These are phyloP conservation scores for Pelecanoides urinatrix DNA, from an alignment of 2,113 vertebrate species.

Conservation along the genomic window DNA sequence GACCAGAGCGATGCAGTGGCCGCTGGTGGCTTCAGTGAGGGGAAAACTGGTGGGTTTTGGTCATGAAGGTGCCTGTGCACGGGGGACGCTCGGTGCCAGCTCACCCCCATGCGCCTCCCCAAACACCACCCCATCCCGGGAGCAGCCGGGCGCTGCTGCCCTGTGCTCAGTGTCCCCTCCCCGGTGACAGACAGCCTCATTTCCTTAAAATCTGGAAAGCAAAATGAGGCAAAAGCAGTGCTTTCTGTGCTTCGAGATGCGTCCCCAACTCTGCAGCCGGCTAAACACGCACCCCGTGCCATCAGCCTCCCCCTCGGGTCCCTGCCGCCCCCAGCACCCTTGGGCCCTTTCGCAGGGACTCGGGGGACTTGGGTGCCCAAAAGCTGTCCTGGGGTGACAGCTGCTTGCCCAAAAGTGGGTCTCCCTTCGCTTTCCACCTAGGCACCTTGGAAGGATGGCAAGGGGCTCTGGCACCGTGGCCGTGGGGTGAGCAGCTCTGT, in stretches of 20 bases:
- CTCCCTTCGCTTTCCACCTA: accelerated
- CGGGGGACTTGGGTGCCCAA: neutral
- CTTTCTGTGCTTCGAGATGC: neutral
- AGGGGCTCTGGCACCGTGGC: neutral
- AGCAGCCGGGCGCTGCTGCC: neutral
- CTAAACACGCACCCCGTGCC: accelerated
- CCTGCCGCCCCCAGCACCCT: accelerated
- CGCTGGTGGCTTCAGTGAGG: neutral
- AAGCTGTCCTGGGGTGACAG: neutral
- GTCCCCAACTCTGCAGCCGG: neutral
- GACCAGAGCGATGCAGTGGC: accelerated
- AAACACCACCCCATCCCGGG: neutral
- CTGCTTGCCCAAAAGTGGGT: neutral
- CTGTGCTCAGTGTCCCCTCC: neutral
- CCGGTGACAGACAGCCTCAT: neutral
- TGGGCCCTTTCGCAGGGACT: neutral
- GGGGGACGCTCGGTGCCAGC: accelerated
- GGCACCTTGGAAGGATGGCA: neutral
- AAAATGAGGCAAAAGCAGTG: neutral
- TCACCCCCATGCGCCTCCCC: neutral
- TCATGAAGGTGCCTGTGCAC: neutral
- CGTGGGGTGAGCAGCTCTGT: neutral
- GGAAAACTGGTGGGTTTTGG: neutral
- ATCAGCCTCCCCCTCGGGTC: neutral
- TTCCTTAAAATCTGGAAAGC: neutral